Evolutionary conservation across 1,140 invertebrate genomes (phyloP).

Genomic region (Drosophila aff.): DNA sequence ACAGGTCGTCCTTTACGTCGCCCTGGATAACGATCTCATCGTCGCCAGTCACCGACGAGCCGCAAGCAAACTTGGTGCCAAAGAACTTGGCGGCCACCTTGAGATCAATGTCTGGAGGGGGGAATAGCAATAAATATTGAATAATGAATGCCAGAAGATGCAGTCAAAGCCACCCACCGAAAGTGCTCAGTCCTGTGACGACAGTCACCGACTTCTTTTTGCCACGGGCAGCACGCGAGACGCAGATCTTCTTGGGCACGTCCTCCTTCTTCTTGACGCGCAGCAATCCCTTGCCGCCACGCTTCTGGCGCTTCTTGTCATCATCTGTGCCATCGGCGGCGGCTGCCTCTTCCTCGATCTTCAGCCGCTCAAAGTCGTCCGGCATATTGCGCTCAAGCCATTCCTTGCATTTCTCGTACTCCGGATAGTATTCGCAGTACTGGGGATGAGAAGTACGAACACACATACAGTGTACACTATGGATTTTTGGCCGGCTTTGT

Average conservation of each 20-base stretch:
- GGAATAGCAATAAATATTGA: not conserved
- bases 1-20: constrained; percentile 98
- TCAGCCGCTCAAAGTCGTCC: constrained; percentile 94
- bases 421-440: constrained; percentile 99
- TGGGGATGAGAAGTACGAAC: constrained; percentile 76
- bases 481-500: constrained; percentile 4
- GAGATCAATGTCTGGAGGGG: constrained; percentile 95
- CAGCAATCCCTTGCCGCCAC: constrained; percentile 95
- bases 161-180: constrained; percentile 87
- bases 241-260: constrained; percentile 94
- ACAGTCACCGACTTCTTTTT: constrained; percentile 99
- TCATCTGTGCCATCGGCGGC: constrained; percentile 90
- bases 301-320: constrained; percentile 95
- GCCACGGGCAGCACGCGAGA: constrained; percentile 96
- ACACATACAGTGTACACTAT: constrained; percentile 1
- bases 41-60: constrained; percentile 98
- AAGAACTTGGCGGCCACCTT: constrained; percentile 99
- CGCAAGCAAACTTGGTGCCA: constrained; percentile 98
- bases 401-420: constrained; percentile 98
- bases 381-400: constrained; percentile 98
- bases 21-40: constrained; percentile 99
- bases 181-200: constrained; percentile 94
- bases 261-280: constrained; percentile 95
- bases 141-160: not conserved
- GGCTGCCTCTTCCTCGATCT: constrained; percentile 87